Conservation (phyloP, 2,113 vertebrate genomes). For the Spilogale gracilis region DNA sequence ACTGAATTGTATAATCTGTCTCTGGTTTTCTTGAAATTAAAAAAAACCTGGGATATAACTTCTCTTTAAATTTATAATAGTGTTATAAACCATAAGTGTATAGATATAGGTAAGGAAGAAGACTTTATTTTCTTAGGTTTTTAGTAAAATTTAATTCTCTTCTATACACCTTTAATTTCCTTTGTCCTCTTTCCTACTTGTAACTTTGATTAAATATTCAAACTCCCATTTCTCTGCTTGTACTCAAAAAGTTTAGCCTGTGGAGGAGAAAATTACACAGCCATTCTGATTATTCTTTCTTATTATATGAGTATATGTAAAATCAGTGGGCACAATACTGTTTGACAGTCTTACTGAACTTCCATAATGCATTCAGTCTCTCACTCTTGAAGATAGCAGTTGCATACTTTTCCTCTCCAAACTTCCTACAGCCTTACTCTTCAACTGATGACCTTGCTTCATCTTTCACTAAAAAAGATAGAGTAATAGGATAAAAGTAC, state of each 20-base stretch:
- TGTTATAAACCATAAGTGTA: not conserved
- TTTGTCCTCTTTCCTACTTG: not conserved
- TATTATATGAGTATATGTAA: not conserved
- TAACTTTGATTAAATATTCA: not conserved
- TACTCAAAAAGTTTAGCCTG: not conserved
- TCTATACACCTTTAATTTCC: not conserved
- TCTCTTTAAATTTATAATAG: not conserved
- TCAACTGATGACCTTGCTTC: not conserved
- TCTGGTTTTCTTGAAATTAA: constrained; percentile 59
- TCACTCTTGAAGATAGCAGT: not conserved
- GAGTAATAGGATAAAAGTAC: not conserved
- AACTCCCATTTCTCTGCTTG: not conserved
- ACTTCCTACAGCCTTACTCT: not conserved
- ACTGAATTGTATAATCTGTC: not conserved
- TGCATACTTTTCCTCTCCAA: not conserved
- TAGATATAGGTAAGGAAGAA: not conserved
- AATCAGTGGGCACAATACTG: not conserved
- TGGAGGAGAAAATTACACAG: not conserved
- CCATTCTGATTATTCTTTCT: not conserved
- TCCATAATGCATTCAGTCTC: not conserved
- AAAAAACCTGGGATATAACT: not conserved
- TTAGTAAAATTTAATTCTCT: constrained; percentile 45
- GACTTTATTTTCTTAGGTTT: constrained; percentile 39
- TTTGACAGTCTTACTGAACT: not conserved
- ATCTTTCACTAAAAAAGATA: not conserved